Conservation (phyloP, 2,113 vertebrate species). For the Cochlearius cochlearius region DNA sequence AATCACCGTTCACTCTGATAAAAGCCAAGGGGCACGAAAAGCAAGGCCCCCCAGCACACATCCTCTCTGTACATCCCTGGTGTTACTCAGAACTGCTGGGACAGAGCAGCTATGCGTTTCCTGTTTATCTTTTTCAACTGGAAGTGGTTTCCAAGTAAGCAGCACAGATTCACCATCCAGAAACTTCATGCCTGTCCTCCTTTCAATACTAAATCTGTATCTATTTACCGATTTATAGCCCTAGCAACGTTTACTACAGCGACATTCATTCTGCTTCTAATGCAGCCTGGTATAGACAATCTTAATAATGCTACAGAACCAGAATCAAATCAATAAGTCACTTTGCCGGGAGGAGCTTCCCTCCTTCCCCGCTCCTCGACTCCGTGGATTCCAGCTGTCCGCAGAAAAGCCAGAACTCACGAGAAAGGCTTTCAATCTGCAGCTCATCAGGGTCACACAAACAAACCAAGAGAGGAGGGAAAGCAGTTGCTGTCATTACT, state of each 20-base stretch:
- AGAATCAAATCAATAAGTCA: neutral
- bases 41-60: neutral
- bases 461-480: neutral
- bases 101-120: slow-evolving; percentile 39
- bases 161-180: neutral
- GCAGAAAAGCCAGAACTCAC: neutral
- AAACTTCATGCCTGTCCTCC: neutral
- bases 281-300: neutral
- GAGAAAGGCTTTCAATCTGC: neutral
- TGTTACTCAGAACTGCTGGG: neutral
- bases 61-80: neutral
- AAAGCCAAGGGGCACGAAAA: neutral
- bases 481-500: neutral
- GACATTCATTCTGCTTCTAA: neutral
- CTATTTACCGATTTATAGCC: neutral
- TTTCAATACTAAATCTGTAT: neutral
- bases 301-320: neutral
- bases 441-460: neutral
- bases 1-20: neutral
- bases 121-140: slow-evolving; percentile 52
- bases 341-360: neutral
- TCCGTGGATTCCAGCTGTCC: neutral
- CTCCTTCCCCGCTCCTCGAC: neutral
- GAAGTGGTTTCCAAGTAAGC: slow-evolving; percentile 1
- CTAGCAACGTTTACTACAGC: neutral